phyloP scores from a whole-genome alignment of 1,140 invertebrate genomes.

The Fopius arisanus region DNA sequence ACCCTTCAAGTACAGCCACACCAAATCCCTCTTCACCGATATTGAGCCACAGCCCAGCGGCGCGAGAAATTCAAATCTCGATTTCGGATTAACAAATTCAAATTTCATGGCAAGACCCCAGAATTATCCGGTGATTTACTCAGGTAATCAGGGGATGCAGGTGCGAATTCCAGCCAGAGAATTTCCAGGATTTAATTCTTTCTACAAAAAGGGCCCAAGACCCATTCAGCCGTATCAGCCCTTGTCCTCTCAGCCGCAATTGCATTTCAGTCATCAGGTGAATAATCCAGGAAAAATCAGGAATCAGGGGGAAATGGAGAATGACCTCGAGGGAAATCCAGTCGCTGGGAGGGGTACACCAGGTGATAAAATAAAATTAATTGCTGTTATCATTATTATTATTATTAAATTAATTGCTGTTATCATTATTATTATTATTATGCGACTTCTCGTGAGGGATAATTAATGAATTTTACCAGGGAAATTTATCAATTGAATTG shows the following conservation, averaged over 20 bases:
- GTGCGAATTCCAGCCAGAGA: background rate
- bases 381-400: too few relatives aligned
- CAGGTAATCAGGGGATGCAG: background rate
- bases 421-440: too few relatives aligned
- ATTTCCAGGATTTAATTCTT: slow-evolving; percentile 32
- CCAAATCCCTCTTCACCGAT: too few relatives aligned
- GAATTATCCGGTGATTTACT: too few relatives aligned
- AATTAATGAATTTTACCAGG: too few relatives aligned
- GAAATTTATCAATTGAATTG: too few relatives aligned
- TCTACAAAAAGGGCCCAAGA: slow-evolving; percentile 18
- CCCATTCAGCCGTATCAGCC: slow-evolving; percentile 44
- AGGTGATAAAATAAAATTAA: too few relatives aligned
- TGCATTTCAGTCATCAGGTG: slow-evolving; percentile 53
- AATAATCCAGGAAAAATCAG: slow-evolving; percentile 19
- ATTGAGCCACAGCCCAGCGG: too few relatives aligned
- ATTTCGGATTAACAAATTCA: too few relatives aligned
- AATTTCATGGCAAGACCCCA: too few relatives aligned
- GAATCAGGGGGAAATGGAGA: slow-evolving; percentile 34
- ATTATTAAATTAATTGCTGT: too few relatives aligned
- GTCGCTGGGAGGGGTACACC: slow-evolving; percentile 25
- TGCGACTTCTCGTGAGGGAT: too few relatives aligned
- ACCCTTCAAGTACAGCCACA: background rate
- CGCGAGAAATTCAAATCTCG: background rate
- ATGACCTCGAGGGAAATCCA: slow-evolving; percentile 32
- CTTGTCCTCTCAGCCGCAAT: slow-evolving; percentile 49